These are phyloP conservation scores for Peromyscus leucopus DNA, from an alignment of 2,113 vertebrate genomes.

Conservation along the genomic window DNA sequence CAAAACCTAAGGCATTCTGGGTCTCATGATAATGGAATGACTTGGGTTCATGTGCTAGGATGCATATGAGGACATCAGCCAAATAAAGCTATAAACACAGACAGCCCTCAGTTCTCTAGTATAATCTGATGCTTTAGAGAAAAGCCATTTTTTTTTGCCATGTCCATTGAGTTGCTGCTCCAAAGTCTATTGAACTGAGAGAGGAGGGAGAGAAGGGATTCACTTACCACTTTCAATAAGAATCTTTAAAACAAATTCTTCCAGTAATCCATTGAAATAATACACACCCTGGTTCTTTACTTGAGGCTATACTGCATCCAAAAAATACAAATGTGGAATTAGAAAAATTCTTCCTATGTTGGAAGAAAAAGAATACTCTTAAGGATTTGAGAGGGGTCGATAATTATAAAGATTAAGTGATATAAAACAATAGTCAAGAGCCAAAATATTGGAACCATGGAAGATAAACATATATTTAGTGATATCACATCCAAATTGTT, in stretches of 20 bases:
- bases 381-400: background rate
- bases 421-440: background rate
- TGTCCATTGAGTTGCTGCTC: accelerated
- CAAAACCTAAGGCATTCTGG: background rate
- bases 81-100: background rate
- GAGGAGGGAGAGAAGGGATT: background rate
- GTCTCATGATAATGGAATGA: background rate
- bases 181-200: background rate
- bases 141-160: background rate
- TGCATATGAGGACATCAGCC: background rate
- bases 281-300: background rate
- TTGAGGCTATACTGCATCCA: background rate
- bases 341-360: background rate
- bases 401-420: background rate
- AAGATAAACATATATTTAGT: background rate
- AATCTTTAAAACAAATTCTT: background rate
- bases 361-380: background rate
- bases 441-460: background rate
- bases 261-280: background rate
- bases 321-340: background rate
- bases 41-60: background rate
- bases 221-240: background rate
- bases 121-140: background rate
- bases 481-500: background rate
- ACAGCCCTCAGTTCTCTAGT: background rate